These are phyloP conservation scores for Mormyrus hasselquistii DNA, from an alignment of 2,797 vertebrate species.

Conservation along the genomic window DNA sequence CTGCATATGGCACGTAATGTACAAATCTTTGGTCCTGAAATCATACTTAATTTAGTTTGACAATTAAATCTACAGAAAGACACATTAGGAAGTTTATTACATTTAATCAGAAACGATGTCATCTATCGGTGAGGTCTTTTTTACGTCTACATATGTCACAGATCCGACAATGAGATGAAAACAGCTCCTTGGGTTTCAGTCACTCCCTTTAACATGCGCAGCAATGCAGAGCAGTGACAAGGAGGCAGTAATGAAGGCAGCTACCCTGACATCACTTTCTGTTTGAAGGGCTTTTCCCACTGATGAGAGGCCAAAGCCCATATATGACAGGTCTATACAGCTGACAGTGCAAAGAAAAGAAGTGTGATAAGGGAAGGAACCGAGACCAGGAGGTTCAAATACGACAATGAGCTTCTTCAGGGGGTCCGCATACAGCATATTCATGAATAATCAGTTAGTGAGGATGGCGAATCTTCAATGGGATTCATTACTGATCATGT, in stretches of 20 bases:
- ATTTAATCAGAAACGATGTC: not conserved
- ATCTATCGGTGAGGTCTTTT: not conserved
- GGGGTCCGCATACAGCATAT: not conserved
- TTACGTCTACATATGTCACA: not conserved
- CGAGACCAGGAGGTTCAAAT: not conserved
- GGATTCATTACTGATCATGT: not conserved
- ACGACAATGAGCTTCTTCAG: not conserved
- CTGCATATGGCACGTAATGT: not conserved
- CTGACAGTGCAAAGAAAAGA: not conserved
- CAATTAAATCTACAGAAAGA: not conserved
- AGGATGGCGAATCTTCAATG: not conserved
- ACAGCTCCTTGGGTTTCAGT: not conserved
- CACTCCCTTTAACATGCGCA: not conserved
- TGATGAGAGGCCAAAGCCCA: not conserved
- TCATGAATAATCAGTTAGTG: not conserved
- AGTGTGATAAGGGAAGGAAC: not conserved
- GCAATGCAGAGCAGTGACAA: not conserved
- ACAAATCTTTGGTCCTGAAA: not conserved
- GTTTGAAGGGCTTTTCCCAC: not conserved
- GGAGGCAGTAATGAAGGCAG: not conserved
- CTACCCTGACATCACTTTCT: not conserved
- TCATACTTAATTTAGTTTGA: not conserved
- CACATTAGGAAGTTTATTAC: not conserved
- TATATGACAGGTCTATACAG: not conserved
- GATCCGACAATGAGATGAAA: not conserved